Percentiles rank a stretch among this genome's conserved stretches.
These are phyloP conservation scores for Buathra laborator DNA, from an alignment of 2,888 invertebrate genomes.

Conservation along the genomic window DNA sequence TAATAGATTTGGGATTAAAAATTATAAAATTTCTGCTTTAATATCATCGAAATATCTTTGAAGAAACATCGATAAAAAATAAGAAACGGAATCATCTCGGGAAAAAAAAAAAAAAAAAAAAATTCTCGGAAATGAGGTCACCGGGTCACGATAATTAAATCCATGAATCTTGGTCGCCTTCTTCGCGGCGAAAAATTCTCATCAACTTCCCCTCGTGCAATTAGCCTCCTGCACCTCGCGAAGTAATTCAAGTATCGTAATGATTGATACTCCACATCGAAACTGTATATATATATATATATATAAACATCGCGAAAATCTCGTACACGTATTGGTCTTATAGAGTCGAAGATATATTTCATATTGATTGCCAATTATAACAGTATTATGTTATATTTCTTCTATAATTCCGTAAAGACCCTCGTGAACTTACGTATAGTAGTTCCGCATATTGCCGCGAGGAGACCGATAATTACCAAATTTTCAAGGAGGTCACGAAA, in stretches of 20 bases:
- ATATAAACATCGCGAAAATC: no score
- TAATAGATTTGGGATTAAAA: no score
- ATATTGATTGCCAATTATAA: neutral
- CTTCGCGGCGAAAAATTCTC: neutral
- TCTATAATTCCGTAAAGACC: neutral
- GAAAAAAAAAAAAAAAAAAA: no score
- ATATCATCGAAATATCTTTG: no score
- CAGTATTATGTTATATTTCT: neutral
- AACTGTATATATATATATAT: no score
- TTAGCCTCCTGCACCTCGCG: neutral
- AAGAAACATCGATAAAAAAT: no score
- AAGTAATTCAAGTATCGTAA: neutral
- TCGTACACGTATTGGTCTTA: no score
- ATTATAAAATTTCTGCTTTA: no score
- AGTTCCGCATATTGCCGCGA: neutral
- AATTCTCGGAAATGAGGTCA: no score
- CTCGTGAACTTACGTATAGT: neutral
- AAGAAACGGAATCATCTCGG: no score
- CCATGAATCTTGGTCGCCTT: no score
- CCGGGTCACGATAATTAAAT: no score
- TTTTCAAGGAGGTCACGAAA: constrained; percentile 18
- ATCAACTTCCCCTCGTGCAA: neutral
- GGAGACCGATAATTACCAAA: constrained; percentile 12
- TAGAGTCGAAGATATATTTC: neutral
- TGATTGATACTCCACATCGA: neutral